Evolutionary conservation across 2,888 invertebrate genomes (phyloP).

Genomic region (Brenthis hecate): DNA sequence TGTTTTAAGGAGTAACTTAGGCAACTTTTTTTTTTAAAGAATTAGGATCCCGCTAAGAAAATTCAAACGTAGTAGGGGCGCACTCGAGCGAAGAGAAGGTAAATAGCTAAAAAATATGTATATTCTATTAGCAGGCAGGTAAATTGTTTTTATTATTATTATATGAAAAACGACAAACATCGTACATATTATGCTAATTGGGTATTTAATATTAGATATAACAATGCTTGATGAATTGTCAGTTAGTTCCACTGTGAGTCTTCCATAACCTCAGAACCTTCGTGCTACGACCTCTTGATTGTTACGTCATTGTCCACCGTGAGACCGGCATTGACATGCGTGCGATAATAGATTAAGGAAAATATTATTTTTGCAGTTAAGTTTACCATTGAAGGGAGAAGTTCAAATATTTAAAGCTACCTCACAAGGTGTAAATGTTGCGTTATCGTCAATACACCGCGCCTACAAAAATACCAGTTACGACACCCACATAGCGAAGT

Average conservation of each 20-base stretch:
- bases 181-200: conserved; percentile 1
- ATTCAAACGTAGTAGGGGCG: too few species aligned
- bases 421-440: not conserved
- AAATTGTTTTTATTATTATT: not conserved
- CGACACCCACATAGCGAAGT: too few species aligned
- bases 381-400: not conserved
- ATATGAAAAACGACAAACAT: not conserved
- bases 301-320: conserved; percentile 64
- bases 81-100: too few species aligned
- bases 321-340: conserved; percentile 69
- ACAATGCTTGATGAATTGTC: conserved; percentile 13
- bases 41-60: too few species aligned
- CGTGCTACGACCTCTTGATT: conserved; percentile 38
- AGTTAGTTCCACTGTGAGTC: not conserved
- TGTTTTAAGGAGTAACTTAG: too few species aligned
- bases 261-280: conserved; percentile 32
- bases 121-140: not conserved
- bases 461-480: too few species aligned
- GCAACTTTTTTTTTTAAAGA: too few species aligned
- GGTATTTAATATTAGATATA: not conserved
- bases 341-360: conserved; percentile 26
- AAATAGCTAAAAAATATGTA: not conserved
- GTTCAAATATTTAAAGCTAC: too few species aligned
- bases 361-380: conserved; percentile 5
- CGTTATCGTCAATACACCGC: not conserved